Percentiles rank a stretch among this genome's conserved stretches.
These are phyloP conservation scores for Cartodere bifasciata DNA, from an alignment of 2,888 invertebrate species.

Conservation along the genomic window DNA sequence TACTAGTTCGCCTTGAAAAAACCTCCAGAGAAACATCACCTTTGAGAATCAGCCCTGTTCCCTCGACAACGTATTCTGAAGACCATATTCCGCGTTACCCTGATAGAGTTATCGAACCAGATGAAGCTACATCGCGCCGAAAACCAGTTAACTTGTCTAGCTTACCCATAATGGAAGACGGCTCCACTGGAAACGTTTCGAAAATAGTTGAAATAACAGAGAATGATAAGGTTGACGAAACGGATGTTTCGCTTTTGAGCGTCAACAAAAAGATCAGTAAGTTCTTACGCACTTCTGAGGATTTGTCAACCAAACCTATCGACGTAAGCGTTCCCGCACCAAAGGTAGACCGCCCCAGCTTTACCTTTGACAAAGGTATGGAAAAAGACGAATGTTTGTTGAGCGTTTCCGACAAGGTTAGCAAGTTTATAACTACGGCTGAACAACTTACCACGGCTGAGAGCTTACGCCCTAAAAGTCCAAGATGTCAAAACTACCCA, in stretches of 20 bases:
- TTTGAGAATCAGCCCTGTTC: slow-evolving; percentile 55
- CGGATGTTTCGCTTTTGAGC: slow-evolving; percentile 41
- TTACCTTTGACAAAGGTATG: slow-evolving; percentile 42
- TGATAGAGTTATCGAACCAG: slow-evolving; percentile 62
- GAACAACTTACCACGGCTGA: slow-evolving; percentile 28
- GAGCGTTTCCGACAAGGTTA: slow-evolving; percentile 57
- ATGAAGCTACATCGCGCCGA: slow-evolving; percentile 41
- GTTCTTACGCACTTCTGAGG: slow-evolving; percentile 32
- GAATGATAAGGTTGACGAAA: slow-evolving; percentile 31
- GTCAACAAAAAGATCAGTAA: slow-evolving; percentile 44
- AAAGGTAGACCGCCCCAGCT: slow-evolving; percentile 35
- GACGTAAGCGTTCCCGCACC: slow-evolving; percentile 28
- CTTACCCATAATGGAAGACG: slow-evolving; percentile 45
- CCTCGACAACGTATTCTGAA: slow-evolving; percentile 43
- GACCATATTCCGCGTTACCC: slow-evolving; percentile 57
- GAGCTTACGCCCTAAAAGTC: slow-evolving; percentile 27
- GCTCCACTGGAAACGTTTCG: slow-evolving; percentile 43
- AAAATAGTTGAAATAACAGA: slow-evolving; percentile 29
- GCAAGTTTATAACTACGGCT: slow-evolving; percentile 47
- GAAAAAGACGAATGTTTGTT: slow-evolving; percentile 49
- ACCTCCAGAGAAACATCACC: slow-evolving; percentile 66
- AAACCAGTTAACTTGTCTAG: slow-evolving; percentile 34
- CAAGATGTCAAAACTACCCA: slow-evolving; percentile 23
- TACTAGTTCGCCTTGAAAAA: slow-evolving; percentile 58
- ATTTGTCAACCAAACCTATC: slow-evolving; percentile 23